Percentiles rank a stretch among this genome's conserved stretches.
These are phyloP conservation scores for Laothoe populi DNA, from an alignment of 2,888 invertebrate species.

Conservation along the genomic window DNA sequence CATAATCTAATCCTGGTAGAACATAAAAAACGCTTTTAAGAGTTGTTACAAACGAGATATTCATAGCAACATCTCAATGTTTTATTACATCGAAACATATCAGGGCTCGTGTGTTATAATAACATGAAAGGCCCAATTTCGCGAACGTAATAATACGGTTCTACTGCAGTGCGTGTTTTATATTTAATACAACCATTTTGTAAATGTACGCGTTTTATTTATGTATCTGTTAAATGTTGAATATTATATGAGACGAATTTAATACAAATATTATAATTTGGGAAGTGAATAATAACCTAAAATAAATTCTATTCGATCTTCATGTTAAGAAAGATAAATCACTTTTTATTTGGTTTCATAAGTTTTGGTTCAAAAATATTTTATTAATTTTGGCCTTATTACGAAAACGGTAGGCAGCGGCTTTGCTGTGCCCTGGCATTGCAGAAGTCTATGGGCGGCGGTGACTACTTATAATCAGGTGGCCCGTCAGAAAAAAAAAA, in stretches of 20 bases:
- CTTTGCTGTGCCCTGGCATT: too few relatives aligned
- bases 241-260: not conserved
- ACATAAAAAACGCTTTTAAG: constrained; percentile 38
- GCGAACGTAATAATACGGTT: constrained; percentile 57
- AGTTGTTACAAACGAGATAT: constrained; percentile 43
- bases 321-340: too few relatives aligned
- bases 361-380: too few relatives aligned
- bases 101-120: constrained; percentile 52
- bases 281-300: not conserved
- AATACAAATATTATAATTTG: not conserved
- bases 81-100: constrained; percentile 55
- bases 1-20: constrained; percentile 35
- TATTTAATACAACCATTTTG: constrained; percentile 73
- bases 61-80: constrained; percentile 50
- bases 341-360: too few relatives aligned
- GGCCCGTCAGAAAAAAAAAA: too few relatives aligned
- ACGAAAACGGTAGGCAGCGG: too few relatives aligned
- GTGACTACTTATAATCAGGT: too few relatives aligned
- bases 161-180: constrained; percentile 67
- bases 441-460: too few relatives aligned
- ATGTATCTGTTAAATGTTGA: constrained; percentile 29
- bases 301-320: too few relatives aligned
- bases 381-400: too few relatives aligned
- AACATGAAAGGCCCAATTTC: constrained; percentile 67
- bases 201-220: constrained; percentile 34